A percentile compares a stretch with the other conserved stretches of the same genome.
These are phyloP conservation scores for Ispidina picta DNA, from an alignment of 2,797 vertebrate species.

Conservation along the genomic window DNA sequence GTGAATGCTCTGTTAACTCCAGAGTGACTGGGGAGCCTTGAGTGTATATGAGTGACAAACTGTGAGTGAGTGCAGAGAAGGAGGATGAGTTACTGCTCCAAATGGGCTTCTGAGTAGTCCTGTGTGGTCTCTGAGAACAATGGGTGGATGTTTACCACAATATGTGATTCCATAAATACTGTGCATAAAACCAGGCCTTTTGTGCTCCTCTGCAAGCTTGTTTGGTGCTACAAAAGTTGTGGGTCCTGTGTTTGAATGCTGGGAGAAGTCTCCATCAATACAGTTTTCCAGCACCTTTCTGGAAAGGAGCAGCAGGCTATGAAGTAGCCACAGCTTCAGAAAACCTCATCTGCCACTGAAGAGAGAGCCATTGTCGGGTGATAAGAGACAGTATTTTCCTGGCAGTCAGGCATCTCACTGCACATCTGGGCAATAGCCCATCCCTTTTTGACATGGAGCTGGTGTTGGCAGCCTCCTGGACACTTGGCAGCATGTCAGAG, in stretches of 20 bases:
- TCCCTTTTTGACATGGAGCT: background rate
- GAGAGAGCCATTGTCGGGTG: background rate
- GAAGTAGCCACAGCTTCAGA: background rate
- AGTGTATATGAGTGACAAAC: background rate
- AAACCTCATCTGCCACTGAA: background rate
- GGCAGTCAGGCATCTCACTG: background rate
- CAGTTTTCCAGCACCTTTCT: background rate
- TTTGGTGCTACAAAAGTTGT: background rate
- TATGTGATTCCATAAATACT: background rate
- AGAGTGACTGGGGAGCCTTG: background rate
- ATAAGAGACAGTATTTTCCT: background rate
- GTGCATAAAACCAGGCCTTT: background rate
- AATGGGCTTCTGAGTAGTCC: background rate
- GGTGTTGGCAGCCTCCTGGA: background rate
- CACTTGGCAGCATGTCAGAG: background rate
- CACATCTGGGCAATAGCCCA: accelerated
- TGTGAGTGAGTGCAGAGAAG: background rate
- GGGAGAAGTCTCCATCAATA: background rate
- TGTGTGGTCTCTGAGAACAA: background rate
- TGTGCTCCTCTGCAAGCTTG: background rate
- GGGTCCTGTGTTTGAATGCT: background rate
- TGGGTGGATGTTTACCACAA: background rate
- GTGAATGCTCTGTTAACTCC: background rate
- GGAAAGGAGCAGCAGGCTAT: background rate
- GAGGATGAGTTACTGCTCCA: background rate